Evolutionary conservation across 2,113 vertebrate genomes (phyloP).

Genomic region (Tachysurus vachellii): DNA sequence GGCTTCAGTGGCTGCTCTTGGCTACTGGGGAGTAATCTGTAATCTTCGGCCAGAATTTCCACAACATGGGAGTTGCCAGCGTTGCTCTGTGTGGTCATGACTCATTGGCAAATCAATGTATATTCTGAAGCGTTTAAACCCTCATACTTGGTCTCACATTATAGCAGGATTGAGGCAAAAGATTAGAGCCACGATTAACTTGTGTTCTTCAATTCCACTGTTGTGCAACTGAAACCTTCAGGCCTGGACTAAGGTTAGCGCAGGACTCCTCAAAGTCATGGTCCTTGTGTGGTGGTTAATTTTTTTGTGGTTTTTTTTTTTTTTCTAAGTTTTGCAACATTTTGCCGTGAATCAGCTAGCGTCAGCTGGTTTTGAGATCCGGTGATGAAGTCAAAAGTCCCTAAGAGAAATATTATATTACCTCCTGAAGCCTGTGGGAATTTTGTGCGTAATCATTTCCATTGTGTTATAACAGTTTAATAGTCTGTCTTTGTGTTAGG

Average conservation of each 20-base stretch:
- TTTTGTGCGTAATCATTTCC: not conserved
- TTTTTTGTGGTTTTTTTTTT: no score
- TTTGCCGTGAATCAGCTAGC: conserved; percentile 47
- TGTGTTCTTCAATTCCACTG: conserved; percentile 7
- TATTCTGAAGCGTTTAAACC: conserved; percentile 36
- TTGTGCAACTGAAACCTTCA: not conserved
- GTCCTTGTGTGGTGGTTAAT: not conserved
- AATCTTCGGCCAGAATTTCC: not conserved
- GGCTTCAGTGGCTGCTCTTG: conserved; percentile 24
- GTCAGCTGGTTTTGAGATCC: conserved; percentile 53
- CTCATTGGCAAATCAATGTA: conserved; percentile 41
- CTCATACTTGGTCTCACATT: conserved; percentile 54
- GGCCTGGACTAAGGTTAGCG: conserved; percentile 17
- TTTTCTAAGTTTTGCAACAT: conserved; percentile 2
- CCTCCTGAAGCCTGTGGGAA: not conserved
- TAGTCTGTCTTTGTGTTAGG: not conserved
- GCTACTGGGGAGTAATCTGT: not conserved
- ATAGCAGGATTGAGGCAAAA: conserved; percentile 60
- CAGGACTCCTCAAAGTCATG: not conserved
- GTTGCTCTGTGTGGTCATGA: conserved; percentile 28
- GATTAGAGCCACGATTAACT: conserved; percentile 52
- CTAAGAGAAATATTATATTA: not conserved
- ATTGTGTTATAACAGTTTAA: not conserved
- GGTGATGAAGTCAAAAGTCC: not conserved
- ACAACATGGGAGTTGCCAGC: not conserved